Evolutionary conservation across 2,113 vertebrate genomes (phyloP), one percentile per base, ranked within the genome.

Genomic region (Lampris incognitus): DNA sequence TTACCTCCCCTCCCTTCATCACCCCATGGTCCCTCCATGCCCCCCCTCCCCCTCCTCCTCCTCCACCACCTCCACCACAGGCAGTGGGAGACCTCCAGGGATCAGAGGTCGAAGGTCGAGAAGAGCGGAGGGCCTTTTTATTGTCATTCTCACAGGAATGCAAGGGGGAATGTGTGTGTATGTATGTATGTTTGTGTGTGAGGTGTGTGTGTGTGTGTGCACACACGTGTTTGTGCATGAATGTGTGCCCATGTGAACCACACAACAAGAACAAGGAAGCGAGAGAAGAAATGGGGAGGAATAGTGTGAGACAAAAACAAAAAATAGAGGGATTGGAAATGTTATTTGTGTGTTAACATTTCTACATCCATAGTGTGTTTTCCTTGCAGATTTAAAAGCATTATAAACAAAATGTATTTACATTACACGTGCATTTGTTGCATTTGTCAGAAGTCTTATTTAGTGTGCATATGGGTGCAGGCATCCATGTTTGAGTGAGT

Each of bases 21-120:
- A 72, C 74, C 77, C 69, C 79, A 42, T 66, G 68, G 89, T 93
- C 93, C 74, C 91, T 89, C 91, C 41, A 7, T 56, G 24, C 24
- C 24, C 24, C 24, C 24, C 24, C 24, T 24, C 24, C 24, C 24
- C 24, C 24, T 24, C 24, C 66, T 44, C 72, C 66, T 74, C 86
- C 92, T 92, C 93, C 91, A 94, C 78, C 89, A 91, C 91, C 89
- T 89, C 90, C 71, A 92, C 87, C 92, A 92, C 92, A 94, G 91
- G 91, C 90, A 92, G 80, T 82, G 83, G 76, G 84, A 94, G 95
- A 92, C 91, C 93, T 92, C 84, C 84, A 86, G 84, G 88, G 94
- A 94, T 96, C 94, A 95, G 91, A 96, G 94, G 95, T 95, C 95
- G 95, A 92, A 94, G 95, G 95, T 95, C 90, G 92, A 91, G 91